Evolutionary conservation across 2,797 vertebrate species (phyloP), one percentile per base, ranked within the genome.

Genomic region (Mormyrops attenuatus): DNA sequence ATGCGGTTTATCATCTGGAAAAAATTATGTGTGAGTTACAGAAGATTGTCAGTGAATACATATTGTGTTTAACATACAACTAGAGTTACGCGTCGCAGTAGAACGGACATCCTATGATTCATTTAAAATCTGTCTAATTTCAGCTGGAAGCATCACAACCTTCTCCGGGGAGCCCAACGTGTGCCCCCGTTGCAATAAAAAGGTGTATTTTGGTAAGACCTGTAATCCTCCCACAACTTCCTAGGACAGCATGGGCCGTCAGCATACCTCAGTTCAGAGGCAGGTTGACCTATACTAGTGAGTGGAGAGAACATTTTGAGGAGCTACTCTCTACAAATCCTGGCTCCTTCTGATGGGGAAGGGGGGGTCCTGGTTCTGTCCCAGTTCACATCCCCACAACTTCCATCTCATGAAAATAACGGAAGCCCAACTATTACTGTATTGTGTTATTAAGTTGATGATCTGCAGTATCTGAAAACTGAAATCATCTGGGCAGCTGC

Each of bases 141-240:
- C 94, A 99, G 98, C 98, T 90, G 98, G 97, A 92, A 96, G 97
- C 41, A 94, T 99, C 93, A 99, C 98, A 92, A 99, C 97, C 1
- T 99, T 99, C 92, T 99, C 98, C 0, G 98, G 99, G 44, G 98
- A 99, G 90, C 97, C 98, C 94, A 99, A 98, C 92, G 90, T 97
- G 92, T 99, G 99, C 90, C 99, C 98, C 0, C 95, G 97, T 63
- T 99, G 99, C 60, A 96, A 95, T 95, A 98, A 99, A 95, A 98
- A 97, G 93, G 99, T 99, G 57, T 99, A 99, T 94, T 99, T 99
- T 34, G 99, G 98, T 99, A 94, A 97, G 98, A 91, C 50, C 1
- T 20, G 85, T 44, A 77, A 17, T 57, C 26, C 7, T 47, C 5
- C n/a, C 26, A 20, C 13, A n/a, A 0, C 22, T n/a, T 53, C 15